These are phyloP conservation scores for Coremacera marginata DNA, from an alignment of 2,888 invertebrate genomes.

Conservation along the genomic window DNA sequence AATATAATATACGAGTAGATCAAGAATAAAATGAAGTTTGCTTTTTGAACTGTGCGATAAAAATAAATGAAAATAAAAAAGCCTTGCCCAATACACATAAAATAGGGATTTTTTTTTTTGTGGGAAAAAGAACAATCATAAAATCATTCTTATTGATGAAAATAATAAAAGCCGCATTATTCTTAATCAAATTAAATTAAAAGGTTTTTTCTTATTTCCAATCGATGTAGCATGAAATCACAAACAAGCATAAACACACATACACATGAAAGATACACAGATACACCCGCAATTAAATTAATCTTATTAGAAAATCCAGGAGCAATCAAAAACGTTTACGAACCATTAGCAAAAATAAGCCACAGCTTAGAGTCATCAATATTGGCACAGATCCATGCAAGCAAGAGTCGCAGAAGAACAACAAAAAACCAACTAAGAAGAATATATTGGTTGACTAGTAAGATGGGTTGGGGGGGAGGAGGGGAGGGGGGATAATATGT, in stretches of 20 bases:
- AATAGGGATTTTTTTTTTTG: too few species aligned
- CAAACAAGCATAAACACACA: too few species aligned
- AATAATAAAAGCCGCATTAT: too few species aligned
- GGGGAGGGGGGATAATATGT: not conserved
- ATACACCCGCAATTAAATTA: slow-evolving; percentile 14
- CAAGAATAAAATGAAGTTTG: too few species aligned
- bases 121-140: too few species aligned
- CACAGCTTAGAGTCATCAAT: slow-evolving; percentile 5
- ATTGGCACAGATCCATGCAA: not conserved
- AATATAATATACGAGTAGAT: too few species aligned
- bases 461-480: not conserved
- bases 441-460: not conserved
- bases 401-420: not conserved
- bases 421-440: not conserved
- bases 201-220: not conserved
- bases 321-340: slow-evolving; percentile 35
- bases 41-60: too few species aligned
- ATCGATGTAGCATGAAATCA: not conserved
- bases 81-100: too few species aligned
- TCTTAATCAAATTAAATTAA: not conserved
- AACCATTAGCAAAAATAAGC: slow-evolving; percentile 18
- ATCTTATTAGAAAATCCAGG: slow-evolving; percentile 32
- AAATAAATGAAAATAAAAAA: too few species aligned
- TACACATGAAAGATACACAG: not conserved
- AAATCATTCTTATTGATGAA: too few species aligned